Percentiles rank a stretch among this genome's conserved stretches.
phyloP scores from a whole-genome alignment of 1,140 invertebrate species.

The Tetramorium parvispinum region DNA sequence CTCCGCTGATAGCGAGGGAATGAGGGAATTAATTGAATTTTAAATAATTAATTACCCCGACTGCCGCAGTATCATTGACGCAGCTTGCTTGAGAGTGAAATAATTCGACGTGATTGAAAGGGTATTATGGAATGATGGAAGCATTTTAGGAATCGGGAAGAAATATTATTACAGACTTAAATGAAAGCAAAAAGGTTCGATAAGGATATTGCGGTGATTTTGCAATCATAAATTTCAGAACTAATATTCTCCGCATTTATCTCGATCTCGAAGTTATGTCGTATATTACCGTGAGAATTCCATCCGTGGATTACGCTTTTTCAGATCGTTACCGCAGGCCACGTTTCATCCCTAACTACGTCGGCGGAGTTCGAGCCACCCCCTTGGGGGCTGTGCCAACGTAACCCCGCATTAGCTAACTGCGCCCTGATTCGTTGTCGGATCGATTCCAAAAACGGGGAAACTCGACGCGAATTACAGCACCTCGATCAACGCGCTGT shows the following conservation, averaged over 20 bases:
- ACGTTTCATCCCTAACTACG: conserved; percentile 61
- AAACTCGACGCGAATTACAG: conserved; percentile 77
- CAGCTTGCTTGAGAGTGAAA: conserved; percentile 23
- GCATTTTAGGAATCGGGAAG: background rate
- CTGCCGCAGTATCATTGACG: conserved; percentile 22
- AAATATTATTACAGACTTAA: conserved; percentile 9
- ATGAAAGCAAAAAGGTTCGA: background rate
- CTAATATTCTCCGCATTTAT: conserved; percentile 9
- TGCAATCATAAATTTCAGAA: background rate
- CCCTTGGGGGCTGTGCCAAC: conserved; percentile 78
- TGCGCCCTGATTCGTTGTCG: conserved; percentile 79
- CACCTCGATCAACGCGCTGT: conserved; percentile 19
- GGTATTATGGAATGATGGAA: conserved; percentile 15
- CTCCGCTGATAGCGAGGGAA: conserved; percentile 42
- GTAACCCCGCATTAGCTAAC: conserved; percentile 80
- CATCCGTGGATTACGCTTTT: conserved; percentile 44
- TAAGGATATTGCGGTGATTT: background rate
- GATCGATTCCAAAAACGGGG: conserved; percentile 77
- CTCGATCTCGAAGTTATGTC: conserved; percentile 25
- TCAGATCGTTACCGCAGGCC: conserved; percentile 62
- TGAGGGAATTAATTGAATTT: conserved; percentile 63
- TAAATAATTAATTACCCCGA: conserved; percentile 57
- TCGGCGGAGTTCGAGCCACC: conserved; percentile 68
- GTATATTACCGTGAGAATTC: conserved; percentile 47
- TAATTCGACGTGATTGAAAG: conserved; percentile 38